Evolutionary conservation across 2,888 invertebrate species (phyloP), one percentile per base, ranked within the genome.

Genomic region (Sphinx pinastri): DNA sequence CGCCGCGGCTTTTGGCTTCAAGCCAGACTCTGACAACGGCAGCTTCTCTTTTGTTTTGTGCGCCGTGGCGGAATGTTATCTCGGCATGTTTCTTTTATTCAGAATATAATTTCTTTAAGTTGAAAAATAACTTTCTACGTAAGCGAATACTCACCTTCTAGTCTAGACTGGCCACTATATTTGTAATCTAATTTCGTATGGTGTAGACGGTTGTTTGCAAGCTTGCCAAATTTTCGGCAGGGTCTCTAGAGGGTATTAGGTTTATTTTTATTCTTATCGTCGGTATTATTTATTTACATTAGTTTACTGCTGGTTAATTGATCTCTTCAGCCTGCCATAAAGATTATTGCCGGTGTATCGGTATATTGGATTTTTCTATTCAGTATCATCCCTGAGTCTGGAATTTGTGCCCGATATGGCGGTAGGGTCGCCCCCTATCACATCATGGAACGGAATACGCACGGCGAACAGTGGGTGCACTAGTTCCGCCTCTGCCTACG

Each of bases 41-140:
- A 83, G 82, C 81, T 82, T 82, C 84, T 85, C 87, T 87, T 88
- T 89, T 89, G 89, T 91, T 91, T 88, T 81, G 82, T 80, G 82
- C 79, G 75, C 75, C 75, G 75, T 77, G 78, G 76, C 77, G 79
- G 78, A 82, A 83, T 82, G 77, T 76, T 84, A 81, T 81, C 81
- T 78, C 76, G 79, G 79, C 79, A 73, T 77, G 78, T 79, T 81
- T 83, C 82, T 82, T 84, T 80, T 76, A 77, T 78, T 77, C 74
- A 74, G 72, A 77, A 77, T 78, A 79, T 79, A 75, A 81, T 81
- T 78, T 77, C 58, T 69, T 49, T 51, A 69, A 63, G 63, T 63
- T 63, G 63, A 63, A 63, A 63, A 63, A 63, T 63, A 63, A 63
- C 63, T 49, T 63, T 63, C 49, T 63, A 63, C 60, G 52, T 47